Evolutionary conservation across 37 sponge, comb jelly and placozoan species (phyloP), one percentile per base, ranked within the genome.

Genomic region (Aphrocallistes beatrix): DNA sequence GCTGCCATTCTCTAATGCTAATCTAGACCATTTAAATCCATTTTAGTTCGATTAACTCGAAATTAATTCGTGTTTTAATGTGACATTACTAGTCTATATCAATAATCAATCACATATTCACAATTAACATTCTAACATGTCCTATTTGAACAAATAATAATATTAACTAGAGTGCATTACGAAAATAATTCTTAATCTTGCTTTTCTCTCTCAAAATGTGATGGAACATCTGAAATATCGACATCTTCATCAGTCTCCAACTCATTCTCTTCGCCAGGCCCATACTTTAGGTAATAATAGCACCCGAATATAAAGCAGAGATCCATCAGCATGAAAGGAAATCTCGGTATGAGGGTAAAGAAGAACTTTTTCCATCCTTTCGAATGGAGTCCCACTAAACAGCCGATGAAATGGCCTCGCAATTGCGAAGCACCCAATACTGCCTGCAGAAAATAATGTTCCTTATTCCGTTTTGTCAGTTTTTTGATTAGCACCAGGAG

Each of bases 401-500:
- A 60, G 75, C 75, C 75, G n/a, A 60, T 60, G 10, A 60, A 60
- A 60, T 60, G 75, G 3, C 75, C 75, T 60, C 75, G 10, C n/a
- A 60, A 60, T 6, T 60, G 75, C 10, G 75, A 60, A 13, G 75
- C n/a, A 30, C 75, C 75, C 3, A 60, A 30, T 32, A 60, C n/a
- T 6, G 75, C 75, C n/a, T 60, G 75, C n/a, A 60, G 34, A 30
- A 60, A 60, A 13, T 60, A 60, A 6, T 60, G 75, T 13, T 28
- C 75, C n/a, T 60, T 60, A 13, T 28, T 30, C 28, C 75, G 75
- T 32, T 60, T 60, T 60, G 32, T 60, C n/a, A 60, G 8, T 30
- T 60, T 60, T 30, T 60, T 60, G n/a, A 60, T 60, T 60, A 60
- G 75, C 75, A 60, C 8, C 8, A 60, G 8, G 10, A 60, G 34